Evolutionary conservation across 2,113 vertebrate genomes (phyloP), one percentile per base, ranked within the genome.

Genomic region (Syrmaticus mikado): DNA sequence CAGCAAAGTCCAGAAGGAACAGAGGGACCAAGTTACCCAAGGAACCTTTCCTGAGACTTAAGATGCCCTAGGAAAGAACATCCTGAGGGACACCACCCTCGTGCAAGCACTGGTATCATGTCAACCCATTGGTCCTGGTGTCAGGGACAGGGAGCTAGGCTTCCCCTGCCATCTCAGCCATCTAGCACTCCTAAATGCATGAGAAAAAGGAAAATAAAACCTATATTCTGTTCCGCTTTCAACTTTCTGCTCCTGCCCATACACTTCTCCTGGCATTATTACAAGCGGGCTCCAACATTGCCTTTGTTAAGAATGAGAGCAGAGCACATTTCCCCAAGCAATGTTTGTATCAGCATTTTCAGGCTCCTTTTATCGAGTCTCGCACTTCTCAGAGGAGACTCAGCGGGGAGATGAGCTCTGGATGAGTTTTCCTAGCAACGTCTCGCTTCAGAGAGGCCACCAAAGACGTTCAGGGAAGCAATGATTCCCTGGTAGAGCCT

Each of bases 391-490:
- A 67, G 71, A 14, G 79, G 67, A 77, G 57, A 2, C 77, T 20
- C 45, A 8, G 64, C 11, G 1, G 77, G 91, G 48, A 93, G 81
- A 89, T 34, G 5, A 87, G 43, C 50, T 1, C 81, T 25, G 91
- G 91, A 6, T 3, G 11, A 2, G 0, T 89, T 94, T 73, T 40
- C 75, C 89, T 52, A 13, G 27, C 36, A 5, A 11, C 1, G 21
- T 27, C 82, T 93, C 72, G 16, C 92, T 58, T 46, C 78, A 52
- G 87, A 57, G 30, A 45, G 96, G 93, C 95, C 95, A 97, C 93
- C 95, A 96, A 96, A 36, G 92, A 91, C 7, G 95, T 22, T 7
- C 1, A 4, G 77, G 94, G 93, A 81, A 93, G 92, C 79, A 5
- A 4, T 0, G 64, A 83, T 82, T 77, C 84, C 90, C 78, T 43